These are phyloP conservation scores for Lasioglossum marginatum DNA, from an alignment of 2,888 invertebrate genomes.

Conservation along the genomic window DNA sequence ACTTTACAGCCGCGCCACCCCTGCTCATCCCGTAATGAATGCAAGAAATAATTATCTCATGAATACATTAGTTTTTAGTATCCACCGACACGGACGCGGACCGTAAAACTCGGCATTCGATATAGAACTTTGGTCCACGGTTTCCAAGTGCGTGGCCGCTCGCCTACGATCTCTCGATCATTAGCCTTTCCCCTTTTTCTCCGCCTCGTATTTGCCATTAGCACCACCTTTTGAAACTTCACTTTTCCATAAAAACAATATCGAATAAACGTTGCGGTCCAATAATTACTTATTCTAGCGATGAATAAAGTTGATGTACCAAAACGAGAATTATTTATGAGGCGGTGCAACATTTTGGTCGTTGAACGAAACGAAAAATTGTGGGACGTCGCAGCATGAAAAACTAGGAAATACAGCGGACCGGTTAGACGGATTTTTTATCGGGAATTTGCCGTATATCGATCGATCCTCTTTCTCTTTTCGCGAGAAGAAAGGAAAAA, in stretches of 20 bases:
- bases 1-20: slow-evolving; percentile 71
- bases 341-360: neutral
- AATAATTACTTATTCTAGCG: neutral
- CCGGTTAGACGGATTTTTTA: neutral
- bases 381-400: neutral
- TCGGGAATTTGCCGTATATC: neutral
- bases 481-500: neutral
- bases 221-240: slow-evolving; percentile 31
- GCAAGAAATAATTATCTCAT: slow-evolving; percentile 83
- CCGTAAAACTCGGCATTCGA: slow-evolving; percentile 73
- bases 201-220: slow-evolving; percentile 29
- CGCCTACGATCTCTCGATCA: slow-evolving; percentile 61
- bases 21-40: slow-evolving; percentile 75
- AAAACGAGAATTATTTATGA: neutral
- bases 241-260: neutral
- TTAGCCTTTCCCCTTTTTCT: slow-evolving; percentile 26
- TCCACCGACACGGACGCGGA: slow-evolving; percentile 73
- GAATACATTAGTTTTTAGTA: slow-evolving; percentile 82
- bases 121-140: slow-evolving; percentile 71
- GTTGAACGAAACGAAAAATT: neutral
- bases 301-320: too few relatives aligned
- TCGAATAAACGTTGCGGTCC: neutral
- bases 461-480: neutral
- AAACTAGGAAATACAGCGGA: neutral
- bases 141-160: slow-evolving; percentile 63